Conservation (phyloP, 2,888 invertebrate genomes). For the Orgyia antiqua region DNA sequence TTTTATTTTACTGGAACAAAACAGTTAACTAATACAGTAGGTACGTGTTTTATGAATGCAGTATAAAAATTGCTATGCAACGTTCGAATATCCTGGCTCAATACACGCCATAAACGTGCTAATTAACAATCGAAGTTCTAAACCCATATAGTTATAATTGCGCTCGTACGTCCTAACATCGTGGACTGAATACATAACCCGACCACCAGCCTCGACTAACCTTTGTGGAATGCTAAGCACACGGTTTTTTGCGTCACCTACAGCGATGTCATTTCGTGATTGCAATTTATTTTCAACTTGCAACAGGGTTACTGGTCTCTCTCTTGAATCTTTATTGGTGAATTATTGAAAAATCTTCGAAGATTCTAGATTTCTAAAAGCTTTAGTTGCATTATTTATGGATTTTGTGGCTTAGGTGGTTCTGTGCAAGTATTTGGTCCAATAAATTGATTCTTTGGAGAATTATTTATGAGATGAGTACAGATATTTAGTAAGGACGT, state of each 20-base stretch:
- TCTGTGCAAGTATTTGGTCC: too few species aligned
- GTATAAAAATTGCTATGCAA: too few species aligned
- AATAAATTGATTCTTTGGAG: too few species aligned
- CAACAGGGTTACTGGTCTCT: slow-evolving; percentile 17
- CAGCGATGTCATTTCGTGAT: slow-evolving; percentile 28
- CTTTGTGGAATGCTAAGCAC: slow-evolving; percentile 27
- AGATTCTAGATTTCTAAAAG: not conserved
- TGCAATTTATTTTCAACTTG: slow-evolving; percentile 26
- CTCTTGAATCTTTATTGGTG: not conserved
- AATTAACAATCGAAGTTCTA: slow-evolving; percentile 26
- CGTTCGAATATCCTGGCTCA: slow-evolving; percentile 3
- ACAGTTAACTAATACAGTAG: too few species aligned
- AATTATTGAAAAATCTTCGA: not conserved
- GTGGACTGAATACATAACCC: slow-evolving; percentile 22
- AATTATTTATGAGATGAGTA: too few species aligned
- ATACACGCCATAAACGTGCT: too few species aligned
- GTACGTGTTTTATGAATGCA: too few species aligned
- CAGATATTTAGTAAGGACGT: too few species aligned
- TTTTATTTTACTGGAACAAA: too few species aligned
- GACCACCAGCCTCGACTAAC: slow-evolving; percentile 35
- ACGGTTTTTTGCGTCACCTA: slow-evolving; percentile 41
- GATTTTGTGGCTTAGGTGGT: too few species aligned
- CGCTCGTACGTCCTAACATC: slow-evolving; percentile 10
- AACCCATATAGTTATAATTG: slow-evolving; percentile 35
- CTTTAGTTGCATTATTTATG: not conserved